phyloP scores from a whole-genome alignment of 2,797 vertebrate genomes.

The Gila robusta region DNA sequence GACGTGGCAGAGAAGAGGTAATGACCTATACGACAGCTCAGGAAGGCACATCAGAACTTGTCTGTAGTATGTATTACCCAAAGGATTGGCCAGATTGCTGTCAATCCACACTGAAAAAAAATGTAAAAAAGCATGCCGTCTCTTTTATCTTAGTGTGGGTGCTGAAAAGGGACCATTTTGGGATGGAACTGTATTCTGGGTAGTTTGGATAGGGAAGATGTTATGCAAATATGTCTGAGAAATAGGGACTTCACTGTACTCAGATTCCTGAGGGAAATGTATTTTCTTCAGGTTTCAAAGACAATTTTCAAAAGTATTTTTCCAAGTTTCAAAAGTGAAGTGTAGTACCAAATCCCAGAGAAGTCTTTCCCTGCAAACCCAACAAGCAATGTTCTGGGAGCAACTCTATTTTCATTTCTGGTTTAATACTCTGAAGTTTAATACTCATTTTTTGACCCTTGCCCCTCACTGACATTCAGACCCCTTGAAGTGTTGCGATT shows the following conservation, averaged over 20 bases:
- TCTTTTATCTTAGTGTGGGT: slow-evolving; percentile 41
- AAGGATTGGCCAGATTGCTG: slow-evolving; percentile 55
- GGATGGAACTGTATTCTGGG: slow-evolving; percentile 34
- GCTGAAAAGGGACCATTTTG: slow-evolving; percentile 43
- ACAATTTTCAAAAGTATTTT: neutral
- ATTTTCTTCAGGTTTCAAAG: neutral
- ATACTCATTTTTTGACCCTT: neutral
- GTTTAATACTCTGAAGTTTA: neutral
- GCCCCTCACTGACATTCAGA: neutral
- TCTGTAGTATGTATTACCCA: slow-evolving; percentile 63
- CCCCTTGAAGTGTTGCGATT: neutral
- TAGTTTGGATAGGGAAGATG: slow-evolving; percentile 17
- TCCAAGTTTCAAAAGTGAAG: too few species aligned
- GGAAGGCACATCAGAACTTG: slow-evolving; percentile 75
- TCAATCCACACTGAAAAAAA: slow-evolving; percentile 50
- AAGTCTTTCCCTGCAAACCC: neutral
- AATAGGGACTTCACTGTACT: neutral
- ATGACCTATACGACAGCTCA: slow-evolving; percentile 56
- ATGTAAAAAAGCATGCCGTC: neutral
- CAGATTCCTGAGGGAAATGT: neutral
- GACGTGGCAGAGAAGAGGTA: slow-evolving; percentile 48
- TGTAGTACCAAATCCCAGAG: too few species aligned
- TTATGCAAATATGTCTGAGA: slow-evolving; percentile 13
- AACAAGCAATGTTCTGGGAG: neutral
- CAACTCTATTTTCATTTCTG: neutral